Base-by-base conservation (phyloP, 2,113 vertebrate genomes). In the Siphamia tubifer region DNA sequence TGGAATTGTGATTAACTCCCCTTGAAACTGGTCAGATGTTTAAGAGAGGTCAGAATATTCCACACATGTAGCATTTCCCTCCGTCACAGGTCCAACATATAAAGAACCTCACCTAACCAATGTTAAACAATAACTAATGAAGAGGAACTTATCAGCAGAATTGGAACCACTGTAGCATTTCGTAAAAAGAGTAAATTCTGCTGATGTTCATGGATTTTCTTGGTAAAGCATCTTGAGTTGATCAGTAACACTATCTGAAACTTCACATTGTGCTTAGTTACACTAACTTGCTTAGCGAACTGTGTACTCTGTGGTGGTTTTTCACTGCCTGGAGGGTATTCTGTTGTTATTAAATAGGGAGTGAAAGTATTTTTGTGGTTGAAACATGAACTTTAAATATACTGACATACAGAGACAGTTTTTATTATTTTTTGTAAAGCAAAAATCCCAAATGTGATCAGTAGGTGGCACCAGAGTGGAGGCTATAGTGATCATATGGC, bases 81-180 rank as follows among this genome's bases (percentile, higher is more conserved):
- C n/a, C 12, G 36, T 31, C 34, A 42, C 24, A 20, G 32, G 27
- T n/a, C 13, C 40, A 47, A 56, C n/a, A n/a, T n/a, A n/a, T n/a
- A n/a, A n/a, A 54, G 25, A 16, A 38, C 38, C 21, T 52, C 52
- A 35, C 39, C 27, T 49, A 34, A 15, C 52, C 38, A 39, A 30
- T 3, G 9, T 44, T 38, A 10, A 64, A 71, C 84, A 63, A 86
- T 90, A 27, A 89, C 67, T 89, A 78, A 85, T 79, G 25, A 74
- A 80, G 54, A 79, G 72, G 84, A 92, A 82, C 42, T 47, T 35
- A 83, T 92, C 90, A 92, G 91, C 89, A 88, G 24, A 90, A 86
- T 69, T 69, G 67, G 76, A 79, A 25, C 62, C 82, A 89, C 21
- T 61, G 61, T 72, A 73, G 81, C 88, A 70, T 81, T 65, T 70